These are phyloP conservation scores for Neoascia interrupta DNA, from an alignment of 2,888 invertebrate species.

Conservation along the genomic window DNA sequence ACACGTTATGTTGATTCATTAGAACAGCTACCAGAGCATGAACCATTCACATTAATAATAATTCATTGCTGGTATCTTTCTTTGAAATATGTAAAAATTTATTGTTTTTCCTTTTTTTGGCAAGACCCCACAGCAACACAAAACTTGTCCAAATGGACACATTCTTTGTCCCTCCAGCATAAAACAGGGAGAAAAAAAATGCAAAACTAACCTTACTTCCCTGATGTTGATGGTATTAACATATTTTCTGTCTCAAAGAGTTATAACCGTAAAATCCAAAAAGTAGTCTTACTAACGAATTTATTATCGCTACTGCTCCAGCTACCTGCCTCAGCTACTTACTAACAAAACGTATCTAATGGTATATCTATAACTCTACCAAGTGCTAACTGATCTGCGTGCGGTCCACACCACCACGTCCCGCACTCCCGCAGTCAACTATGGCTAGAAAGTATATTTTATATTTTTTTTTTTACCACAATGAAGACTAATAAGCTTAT, in stretches of 20 bases:
- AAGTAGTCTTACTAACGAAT: slow-evolving; percentile 5
- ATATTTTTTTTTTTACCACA: slow-evolving; percentile 58
- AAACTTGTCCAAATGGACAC: no score
- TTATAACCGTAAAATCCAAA: slow-evolving; percentile 12
- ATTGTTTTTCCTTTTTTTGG: slow-evolving; percentile 25
- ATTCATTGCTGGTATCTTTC: slow-evolving; percentile 45
- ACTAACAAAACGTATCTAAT: slow-evolving; percentile 55
- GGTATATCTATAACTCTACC: slow-evolving; percentile 16
- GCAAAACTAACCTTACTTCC: background rate
- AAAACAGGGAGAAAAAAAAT: no score
- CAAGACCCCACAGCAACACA: slow-evolving; percentile 41
- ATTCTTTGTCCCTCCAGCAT: no score
- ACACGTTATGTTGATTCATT: slow-evolving; percentile 65
- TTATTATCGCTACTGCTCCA: slow-evolving; percentile 46
- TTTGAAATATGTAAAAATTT: no score
- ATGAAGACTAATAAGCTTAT: slow-evolving; percentile 66
- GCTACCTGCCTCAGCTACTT: slow-evolving; percentile 42
- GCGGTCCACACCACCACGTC: slow-evolving; percentile 39
- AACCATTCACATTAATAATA: slow-evolving; percentile 56
- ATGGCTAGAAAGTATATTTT: slow-evolving; percentile 12
- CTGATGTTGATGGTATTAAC: slow-evolving; percentile 27
- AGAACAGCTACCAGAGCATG: slow-evolving; percentile 58
- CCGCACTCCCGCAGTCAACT: slow-evolving; percentile 9
- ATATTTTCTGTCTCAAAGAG: slow-evolving; percentile 22
- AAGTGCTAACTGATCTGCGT: slow-evolving; percentile 62